phyloP scores from a whole-genome alignment of 2,113 vertebrate genomes.

The Odobenus rosmarus region DNA sequence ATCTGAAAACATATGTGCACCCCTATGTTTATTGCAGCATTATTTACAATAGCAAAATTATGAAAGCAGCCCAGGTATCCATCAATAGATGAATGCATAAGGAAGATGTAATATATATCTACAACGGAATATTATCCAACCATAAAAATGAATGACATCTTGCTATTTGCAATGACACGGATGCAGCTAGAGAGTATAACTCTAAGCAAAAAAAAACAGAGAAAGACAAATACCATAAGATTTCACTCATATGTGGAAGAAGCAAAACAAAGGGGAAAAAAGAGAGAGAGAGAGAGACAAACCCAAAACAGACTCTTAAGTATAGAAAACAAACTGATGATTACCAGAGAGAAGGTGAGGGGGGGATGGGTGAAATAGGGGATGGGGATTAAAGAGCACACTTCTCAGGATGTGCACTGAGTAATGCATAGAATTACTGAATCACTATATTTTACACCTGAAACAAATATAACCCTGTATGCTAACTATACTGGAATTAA shows the following conservation, averaged over 20 bases:
- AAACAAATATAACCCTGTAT: background rate
- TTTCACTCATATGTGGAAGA: background rate
- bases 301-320: background rate
- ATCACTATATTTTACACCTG: background rate
- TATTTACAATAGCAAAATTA: background rate
- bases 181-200: background rate
- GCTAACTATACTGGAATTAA: background rate
- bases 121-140: background rate
- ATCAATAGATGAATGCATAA: background rate
- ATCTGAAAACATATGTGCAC: background rate
- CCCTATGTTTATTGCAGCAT: background rate
- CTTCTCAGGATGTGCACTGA: background rate
- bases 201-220: background rate
- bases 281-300: background rate
- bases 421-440: background rate
- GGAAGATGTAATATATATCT: background rate
- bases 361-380: background rate
- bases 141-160: background rate
- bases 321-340: background rate
- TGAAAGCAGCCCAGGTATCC: background rate
- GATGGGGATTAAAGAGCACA: background rate
- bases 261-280: background rate
- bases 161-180: background rate
- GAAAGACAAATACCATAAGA: background rate
- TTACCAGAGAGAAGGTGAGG: background rate